Evolutionary conservation across 2,113 vertebrate species (phyloP).

Genomic region (Polyodon spathula): DNA sequence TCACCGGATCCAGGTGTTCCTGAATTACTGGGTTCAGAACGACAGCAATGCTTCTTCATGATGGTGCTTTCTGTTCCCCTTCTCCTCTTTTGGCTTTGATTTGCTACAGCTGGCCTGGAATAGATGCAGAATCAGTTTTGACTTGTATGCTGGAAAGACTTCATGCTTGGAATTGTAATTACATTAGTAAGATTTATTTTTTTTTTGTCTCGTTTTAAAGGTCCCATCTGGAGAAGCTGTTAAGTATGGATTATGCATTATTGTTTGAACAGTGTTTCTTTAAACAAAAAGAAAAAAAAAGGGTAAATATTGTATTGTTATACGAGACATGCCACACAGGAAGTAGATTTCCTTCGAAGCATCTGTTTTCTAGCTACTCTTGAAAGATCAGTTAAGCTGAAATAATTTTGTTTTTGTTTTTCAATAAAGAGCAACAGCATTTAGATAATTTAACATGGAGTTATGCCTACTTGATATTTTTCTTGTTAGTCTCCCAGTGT

Average conservation of each 20-base stretch:
- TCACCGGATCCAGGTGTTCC: slow-evolving; percentile 58
- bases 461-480: too few relatives aligned
- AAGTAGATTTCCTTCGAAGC: too few relatives aligned
- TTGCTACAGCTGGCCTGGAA: slow-evolving; percentile 56
- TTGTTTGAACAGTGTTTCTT: slow-evolving; percentile 34
- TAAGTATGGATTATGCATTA: slow-evolving; percentile 38
- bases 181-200: slow-evolving; percentile 22
- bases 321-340: too few relatives aligned
- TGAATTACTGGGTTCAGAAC: slow-evolving; percentile 43
- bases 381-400: too few relatives aligned
- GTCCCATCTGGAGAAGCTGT: slow-evolving; percentile 42
- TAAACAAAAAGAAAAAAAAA: not conserved
- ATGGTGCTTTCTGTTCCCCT: slow-evolving; percentile 24
- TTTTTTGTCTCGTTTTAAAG: slow-evolving; percentile 33
- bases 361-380: too few relatives aligned
- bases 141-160: slow-evolving; percentile 47
- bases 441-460: too few relatives aligned
- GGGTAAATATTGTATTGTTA: too few relatives aligned
- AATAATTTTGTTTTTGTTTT: too few relatives aligned
- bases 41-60: slow-evolving; percentile 36
- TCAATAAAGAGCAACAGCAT: too few relatives aligned
- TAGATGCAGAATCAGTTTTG: slow-evolving; percentile 42
- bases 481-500: too few relatives aligned
- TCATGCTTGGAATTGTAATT: slow-evolving; percentile 51
- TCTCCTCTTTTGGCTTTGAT: slow-evolving; percentile 58